A percentile compares a stretch with the other conserved stretches of the same genome.
Conservation (phyloP, 2,797 vertebrate genomes). For the Adrianichthys oophorus region DNA sequence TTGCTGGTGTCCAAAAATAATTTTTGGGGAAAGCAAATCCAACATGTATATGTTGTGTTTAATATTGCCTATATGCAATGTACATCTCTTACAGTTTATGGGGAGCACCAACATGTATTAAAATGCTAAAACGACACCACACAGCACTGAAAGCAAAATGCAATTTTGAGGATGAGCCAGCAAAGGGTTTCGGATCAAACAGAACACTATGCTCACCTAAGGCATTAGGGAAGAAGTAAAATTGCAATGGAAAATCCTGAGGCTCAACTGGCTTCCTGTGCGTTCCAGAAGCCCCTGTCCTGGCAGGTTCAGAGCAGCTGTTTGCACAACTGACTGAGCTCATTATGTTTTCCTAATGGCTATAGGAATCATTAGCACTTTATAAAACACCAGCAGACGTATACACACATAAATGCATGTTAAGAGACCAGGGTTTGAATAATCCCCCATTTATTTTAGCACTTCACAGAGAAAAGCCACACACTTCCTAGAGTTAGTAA, state of each 20-base stretch:
- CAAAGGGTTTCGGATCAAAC: conserved; percentile 39
- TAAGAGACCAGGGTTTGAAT: conserved; percentile 15
- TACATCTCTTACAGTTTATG: conserved; percentile 4
- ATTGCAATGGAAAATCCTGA: conserved; percentile 35
- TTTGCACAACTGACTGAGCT: conserved; percentile 60
- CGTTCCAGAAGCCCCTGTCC: conserved; percentile 45
- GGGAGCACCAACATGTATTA: conserved; percentile 18
- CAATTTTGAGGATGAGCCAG: conserved; percentile 40
- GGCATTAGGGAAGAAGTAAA: conserved; percentile 45
- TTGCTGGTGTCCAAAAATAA: conserved; percentile 11
- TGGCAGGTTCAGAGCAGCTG: conserved; percentile 65
- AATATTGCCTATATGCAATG: conserved; percentile 8
- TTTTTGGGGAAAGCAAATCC: conserved; percentile 4
- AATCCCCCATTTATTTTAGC: conserved; percentile 14
- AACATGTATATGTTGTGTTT: conserved; percentile 13
- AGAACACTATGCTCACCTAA: conserved; percentile 28
- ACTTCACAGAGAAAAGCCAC: conserved; percentile 12
- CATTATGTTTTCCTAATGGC: conserved; percentile 46
- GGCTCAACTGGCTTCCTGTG: conserved; percentile 39
- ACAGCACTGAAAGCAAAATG: conserved; percentile 9
- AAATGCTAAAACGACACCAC: conserved; percentile 27
- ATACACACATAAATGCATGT: conserved; percentile 11
- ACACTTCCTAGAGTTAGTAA: conserved; percentile 10
- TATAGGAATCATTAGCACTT: conserved; percentile 41
- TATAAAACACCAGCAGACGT: conserved; percentile 38